Evolutionary conservation across 2,888 invertebrate species (phyloP), one percentile per base, ranked within the genome.

Genomic region (Teinopalpus imperialis): DNA sequence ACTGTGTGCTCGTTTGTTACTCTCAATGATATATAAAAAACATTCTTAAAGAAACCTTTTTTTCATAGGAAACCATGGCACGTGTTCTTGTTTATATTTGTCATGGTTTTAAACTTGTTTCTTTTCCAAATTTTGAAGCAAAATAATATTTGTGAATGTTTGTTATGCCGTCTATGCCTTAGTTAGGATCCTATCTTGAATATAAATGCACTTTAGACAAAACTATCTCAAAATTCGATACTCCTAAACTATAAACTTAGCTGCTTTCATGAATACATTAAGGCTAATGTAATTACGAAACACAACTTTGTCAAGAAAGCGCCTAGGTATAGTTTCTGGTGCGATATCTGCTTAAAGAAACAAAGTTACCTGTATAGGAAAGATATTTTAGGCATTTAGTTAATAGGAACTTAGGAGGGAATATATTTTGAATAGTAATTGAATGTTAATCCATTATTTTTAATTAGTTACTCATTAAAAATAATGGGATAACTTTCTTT

Each of bases 101-200:
- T 1, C 1, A 5, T 2, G 9, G 21, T 6, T 31, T 31, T 31
- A 8, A 9, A 4, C 16, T 31, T 16, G 1, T 31, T 31, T 31
- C 30, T 13, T 12, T 6, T 31, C 18, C n/a, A 6, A 31, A 31
- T 8, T 9, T 31, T 16, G 18, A 31, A 21, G 2, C 21, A 5
- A 21, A 31, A 2, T 31, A 18, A 16, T 14, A 31, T 31, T 31
- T 9, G 18, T 16, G 9, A 31, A 31, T 18, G 18, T 16, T 31
- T 31, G 16, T 31, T 16, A 31, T 31, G 31, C 31, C 14, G 16
- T 31, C 18, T 18, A 31, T 18, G 31, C 18, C 31, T 31, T 31
- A 18, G 31, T 31, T 31, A 31, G 18, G 31, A 31, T 31, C 8
- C 6, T 31, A 31, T 31, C 31, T 31, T 31, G 31, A 31, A 31